Percentiles rank a stretch among this genome's conserved stretches.
These are phyloP conservation scores for Chalcis sispes DNA, from an alignment of 2,888 invertebrate genomes.

Conservation along the genomic window DNA sequence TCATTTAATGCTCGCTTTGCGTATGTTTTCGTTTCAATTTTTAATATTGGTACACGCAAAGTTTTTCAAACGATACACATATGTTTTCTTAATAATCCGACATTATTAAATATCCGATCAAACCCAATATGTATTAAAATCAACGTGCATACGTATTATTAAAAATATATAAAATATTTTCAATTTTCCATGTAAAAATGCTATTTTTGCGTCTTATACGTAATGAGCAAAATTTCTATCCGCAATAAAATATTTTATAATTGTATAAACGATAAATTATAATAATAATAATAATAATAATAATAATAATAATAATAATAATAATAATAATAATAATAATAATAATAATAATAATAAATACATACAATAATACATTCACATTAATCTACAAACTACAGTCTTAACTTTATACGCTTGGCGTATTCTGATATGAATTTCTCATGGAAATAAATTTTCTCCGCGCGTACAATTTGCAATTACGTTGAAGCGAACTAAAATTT, in stretches of 20 bases:
- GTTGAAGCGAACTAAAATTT: background rate
- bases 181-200: background rate
- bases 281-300: no score
- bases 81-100: no score
- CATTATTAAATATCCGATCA: no score
- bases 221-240: background rate
- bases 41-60: no score
- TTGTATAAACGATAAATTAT: no score
- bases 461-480: background rate
- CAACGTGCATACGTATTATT: background rate
- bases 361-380: slow-evolving; percentile 44
- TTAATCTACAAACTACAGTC: slow-evolving; percentile 52
- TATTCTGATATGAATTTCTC: slow-evolving; percentile 6
- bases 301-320: no score
- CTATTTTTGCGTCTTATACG: background rate
- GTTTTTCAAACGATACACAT: no score
- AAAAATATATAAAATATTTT: background rate
- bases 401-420: slow-evolving; percentile 34
- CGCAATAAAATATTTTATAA: slow-evolving; percentile 7
- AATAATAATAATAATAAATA: slow-evolving; percentile 52
- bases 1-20: no score
- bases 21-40: no score
- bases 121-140: no score
- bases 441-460: slow-evolving; percentile 25
- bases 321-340: no score